Evolutionary conservation across 2,888 invertebrate genomes (phyloP).

Genomic region (Dryocosmus kuriphilus): DNA sequence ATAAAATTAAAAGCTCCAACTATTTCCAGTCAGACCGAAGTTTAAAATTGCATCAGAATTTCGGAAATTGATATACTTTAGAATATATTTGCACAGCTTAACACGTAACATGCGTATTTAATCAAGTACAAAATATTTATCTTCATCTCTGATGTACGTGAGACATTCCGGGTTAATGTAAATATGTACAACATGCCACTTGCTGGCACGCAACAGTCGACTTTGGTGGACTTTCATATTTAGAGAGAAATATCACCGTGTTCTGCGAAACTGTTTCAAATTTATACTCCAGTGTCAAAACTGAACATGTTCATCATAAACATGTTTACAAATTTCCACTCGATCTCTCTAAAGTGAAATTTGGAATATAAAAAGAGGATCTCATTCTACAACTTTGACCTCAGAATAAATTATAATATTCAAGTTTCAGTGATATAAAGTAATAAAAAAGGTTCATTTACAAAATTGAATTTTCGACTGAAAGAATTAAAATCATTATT

Average conservation of each 20-base stretch:
- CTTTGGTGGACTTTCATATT: slow-evolving; percentile 38
- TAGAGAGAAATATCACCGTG: slow-evolving; percentile 25
- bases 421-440: too few species aligned
- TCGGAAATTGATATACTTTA: not conserved
- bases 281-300: slow-evolving; percentile 11
- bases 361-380: not conserved
- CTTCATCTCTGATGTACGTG: slow-evolving; percentile 25
- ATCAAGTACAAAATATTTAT: slow-evolving; percentile 37
- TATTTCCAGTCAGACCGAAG: not conserved
- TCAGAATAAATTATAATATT: too few species aligned
- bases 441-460: too few species aligned
- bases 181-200: slow-evolving; percentile 35
- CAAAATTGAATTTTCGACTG: too few species aligned
- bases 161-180: slow-evolving; percentile 37
- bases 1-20: too few species aligned
- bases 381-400: too few species aligned
- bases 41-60: not conserved
- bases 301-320: slow-evolving; percentile 27
- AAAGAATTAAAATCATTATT: too few species aligned
- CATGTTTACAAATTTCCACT: slow-evolving; percentile 25
- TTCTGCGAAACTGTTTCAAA: slow-evolving; percentile 22
- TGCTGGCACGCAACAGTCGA: slow-evolving; percentile 35
- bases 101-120: slow-evolving; percentile 8
- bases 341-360: not conserved
- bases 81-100: slow-evolving; percentile 14